phyloP scores from a whole-genome alignment of 2,888 invertebrate species.

The Phymatocera aterrima region DNA sequence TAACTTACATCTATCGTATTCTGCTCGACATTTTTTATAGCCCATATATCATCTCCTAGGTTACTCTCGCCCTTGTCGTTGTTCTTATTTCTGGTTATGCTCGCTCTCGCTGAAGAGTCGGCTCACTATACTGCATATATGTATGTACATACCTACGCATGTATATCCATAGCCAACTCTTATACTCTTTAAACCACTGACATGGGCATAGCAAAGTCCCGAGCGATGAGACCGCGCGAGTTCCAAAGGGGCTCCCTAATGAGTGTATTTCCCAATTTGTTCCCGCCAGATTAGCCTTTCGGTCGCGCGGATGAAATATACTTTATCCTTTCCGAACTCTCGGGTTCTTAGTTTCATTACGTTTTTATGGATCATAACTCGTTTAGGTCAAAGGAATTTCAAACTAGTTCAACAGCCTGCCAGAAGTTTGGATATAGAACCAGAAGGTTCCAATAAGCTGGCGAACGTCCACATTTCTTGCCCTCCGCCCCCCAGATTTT shows the following conservation, averaged over 20 bases:
- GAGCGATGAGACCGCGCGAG: too few relatives aligned
- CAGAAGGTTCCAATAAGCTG: too few relatives aligned
- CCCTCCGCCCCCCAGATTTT: too few relatives aligned
- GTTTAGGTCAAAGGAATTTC: slow-evolving; percentile 20
- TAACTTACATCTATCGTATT: slow-evolving; percentile 49
- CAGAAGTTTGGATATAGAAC: not conserved
- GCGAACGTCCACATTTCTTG: too few relatives aligned
- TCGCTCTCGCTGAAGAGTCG: not conserved
- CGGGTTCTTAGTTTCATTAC: slow-evolving; percentile 45
- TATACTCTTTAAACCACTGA: not conserved
- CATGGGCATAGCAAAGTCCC: not conserved
- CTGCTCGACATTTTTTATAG: slow-evolving; percentile 62
- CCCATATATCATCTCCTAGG: slow-evolving; percentile 61
- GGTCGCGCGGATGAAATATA: slow-evolving; percentile 37
- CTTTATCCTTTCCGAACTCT: slow-evolving; percentile 35
- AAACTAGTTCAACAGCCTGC: slow-evolving; percentile 43
- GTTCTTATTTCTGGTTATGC: slow-evolving; percentile 16
- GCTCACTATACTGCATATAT: not conserved
- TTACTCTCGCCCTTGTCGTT: slow-evolving; percentile 40
- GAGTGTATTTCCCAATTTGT: slow-evolving; percentile 49
- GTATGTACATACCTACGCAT: not conserved
- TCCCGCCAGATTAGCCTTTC: slow-evolving; percentile 48
- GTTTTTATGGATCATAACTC: slow-evolving; percentile 49
- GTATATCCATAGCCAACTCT: not conserved
- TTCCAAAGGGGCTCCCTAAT: slow-evolving; percentile 26